Conservation (phyloP, 2,797 vertebrate species). For the Falco concolor region DNA sequence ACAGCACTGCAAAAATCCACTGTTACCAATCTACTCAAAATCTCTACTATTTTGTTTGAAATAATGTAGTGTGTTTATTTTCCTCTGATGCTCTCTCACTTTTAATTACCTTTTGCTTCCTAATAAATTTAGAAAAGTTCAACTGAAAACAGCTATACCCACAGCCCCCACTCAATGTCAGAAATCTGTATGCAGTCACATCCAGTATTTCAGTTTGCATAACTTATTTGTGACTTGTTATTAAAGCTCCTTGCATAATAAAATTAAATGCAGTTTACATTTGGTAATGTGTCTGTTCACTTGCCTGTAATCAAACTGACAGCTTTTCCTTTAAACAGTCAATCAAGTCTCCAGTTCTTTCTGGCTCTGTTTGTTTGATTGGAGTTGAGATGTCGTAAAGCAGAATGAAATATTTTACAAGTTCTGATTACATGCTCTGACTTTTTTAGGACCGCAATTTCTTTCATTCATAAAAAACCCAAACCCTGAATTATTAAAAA, state of each 20-base stretch:
- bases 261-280: constrained; percentile 57
- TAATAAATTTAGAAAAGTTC: background rate
- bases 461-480: background rate
- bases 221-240: constrained; percentile 28
- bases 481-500: background rate
- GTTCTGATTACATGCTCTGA: constrained; percentile 28
- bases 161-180: background rate
- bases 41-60: background rate
- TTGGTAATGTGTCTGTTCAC: constrained; percentile 27
- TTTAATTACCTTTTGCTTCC: constrained; percentile 1
- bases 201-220: background rate
- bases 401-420: constrained; percentile 57
- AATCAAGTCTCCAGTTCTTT: constrained; percentile 28
- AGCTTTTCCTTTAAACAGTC: constrained; percentile 61
- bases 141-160: background rate
- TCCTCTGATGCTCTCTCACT: background rate
- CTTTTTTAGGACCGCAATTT: constrained; percentile 42
- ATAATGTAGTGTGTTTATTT: background rate
- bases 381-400: constrained; percentile 55
- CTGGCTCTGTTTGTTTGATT: constrained; percentile 51
- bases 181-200: background rate
- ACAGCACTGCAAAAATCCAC: background rate
- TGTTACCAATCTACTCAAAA: background rate
- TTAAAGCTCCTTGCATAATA: constrained; percentile 51
- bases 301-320: constrained; percentile 62